A percentile compares a stretch with the other conserved stretches of the same genome.
Evolutionary conservation across 2,888 invertebrate genomes (phyloP).

Genomic region (Latrodectus elegans): DNA sequence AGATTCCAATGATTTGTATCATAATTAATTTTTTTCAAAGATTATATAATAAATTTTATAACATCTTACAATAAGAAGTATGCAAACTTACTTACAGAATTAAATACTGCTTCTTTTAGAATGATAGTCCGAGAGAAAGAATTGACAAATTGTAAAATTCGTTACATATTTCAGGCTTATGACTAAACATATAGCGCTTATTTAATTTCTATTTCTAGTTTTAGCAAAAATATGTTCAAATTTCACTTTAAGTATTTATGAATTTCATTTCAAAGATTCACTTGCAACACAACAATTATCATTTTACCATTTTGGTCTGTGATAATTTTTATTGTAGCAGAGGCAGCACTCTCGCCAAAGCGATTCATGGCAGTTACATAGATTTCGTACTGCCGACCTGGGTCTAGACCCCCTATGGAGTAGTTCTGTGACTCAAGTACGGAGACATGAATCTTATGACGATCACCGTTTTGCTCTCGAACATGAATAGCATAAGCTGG

Average conservation of each 20-base stretch:
- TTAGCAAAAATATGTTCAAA: background rate
- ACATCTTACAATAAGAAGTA: too few species aligned
- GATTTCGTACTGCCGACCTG: constrained; percentile 70
- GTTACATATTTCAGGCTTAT: too few species aligned
- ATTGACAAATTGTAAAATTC: too few species aligned
- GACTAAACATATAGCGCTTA: background rate
- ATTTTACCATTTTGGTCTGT: constrained; percentile 55
- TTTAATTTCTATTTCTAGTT: background rate
- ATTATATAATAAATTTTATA: too few species aligned
- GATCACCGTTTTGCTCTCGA: constrained; percentile 49
- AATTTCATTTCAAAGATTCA: background rate
- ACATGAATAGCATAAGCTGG: constrained; percentile 54
- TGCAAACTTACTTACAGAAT: too few species aligned
- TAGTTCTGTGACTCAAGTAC: constrained; percentile 63
- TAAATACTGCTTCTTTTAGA: too few species aligned
- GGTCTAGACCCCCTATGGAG: constrained; percentile 63
- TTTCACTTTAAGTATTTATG: background rate
- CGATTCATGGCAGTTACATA: constrained; percentile 70
- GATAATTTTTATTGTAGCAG: constrained; percentile 47
- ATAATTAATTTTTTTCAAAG: too few species aligned
- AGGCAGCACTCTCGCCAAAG: constrained; percentile 70
- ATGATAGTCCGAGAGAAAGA: too few species aligned
- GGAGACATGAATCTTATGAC: constrained; percentile 40
- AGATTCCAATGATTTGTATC: too few species aligned
- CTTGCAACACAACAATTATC: too few species aligned